A percentile compares a stretch with the other conserved stretches of the same genome.
Evolutionary conservation across 2,888 invertebrate genomes (phyloP).

Genomic region (Megalurothrips usitatus): DNA sequence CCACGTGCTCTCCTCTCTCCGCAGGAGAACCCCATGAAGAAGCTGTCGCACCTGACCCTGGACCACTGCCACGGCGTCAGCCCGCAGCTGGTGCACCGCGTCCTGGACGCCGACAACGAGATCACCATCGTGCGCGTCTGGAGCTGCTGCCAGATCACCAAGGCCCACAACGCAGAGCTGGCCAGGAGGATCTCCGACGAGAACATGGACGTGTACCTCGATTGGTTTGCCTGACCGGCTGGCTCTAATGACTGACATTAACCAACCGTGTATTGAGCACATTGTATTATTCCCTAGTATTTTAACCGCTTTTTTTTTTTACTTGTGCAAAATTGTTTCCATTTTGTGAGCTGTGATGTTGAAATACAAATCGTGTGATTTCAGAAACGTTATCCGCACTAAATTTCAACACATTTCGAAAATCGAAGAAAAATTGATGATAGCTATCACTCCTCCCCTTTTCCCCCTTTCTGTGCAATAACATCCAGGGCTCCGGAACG

Average conservation of each 20-base stretch:
- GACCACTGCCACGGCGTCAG: constrained; percentile 42
- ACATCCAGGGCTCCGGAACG: too few relatives aligned
- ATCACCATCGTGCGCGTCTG: constrained; percentile 42
- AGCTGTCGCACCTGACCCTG: constrained; percentile 41
- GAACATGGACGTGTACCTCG: constrained; percentile 43
- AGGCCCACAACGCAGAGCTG: constrained; percentile 37
- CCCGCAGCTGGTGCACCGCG: constrained; percentile 38
- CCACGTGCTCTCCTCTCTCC: not conserved
- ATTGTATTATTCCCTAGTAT: not conserved
- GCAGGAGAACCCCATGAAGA: constrained; percentile 43
- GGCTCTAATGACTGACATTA: not conserved
- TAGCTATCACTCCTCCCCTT: too few relatives aligned
- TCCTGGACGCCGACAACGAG: constrained; percentile 41
- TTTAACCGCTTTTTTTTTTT: too few relatives aligned
- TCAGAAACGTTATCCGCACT: too few relatives aligned
- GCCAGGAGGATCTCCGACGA: constrained; percentile 38
- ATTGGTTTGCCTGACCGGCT: constrained; percentile 43
- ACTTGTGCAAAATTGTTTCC: too few relatives aligned
- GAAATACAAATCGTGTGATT: too few relatives aligned
- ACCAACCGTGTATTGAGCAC: not conserved
- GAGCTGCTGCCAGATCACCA: constrained; percentile 42
- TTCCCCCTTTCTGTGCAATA: too few relatives aligned
- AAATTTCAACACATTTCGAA: not conserved
- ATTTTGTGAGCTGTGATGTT: too few relatives aligned
- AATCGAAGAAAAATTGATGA: not conserved